Base-by-base conservation (phyloP, 2,113 vertebrate genomes). In the Chionis minor region DNA sequence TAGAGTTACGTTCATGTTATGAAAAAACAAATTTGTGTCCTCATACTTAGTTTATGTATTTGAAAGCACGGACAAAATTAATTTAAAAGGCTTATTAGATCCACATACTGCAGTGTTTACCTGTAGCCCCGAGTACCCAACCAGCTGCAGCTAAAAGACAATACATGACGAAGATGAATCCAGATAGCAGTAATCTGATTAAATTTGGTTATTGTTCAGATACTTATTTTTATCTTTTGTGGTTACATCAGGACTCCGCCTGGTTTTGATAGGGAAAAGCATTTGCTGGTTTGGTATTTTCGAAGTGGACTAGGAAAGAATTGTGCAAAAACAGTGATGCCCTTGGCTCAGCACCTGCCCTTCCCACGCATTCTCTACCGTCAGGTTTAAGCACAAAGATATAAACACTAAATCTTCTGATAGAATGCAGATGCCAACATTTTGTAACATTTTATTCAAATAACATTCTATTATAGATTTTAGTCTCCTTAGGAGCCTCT, bases 391-490 rank as follows among this genome's bases (percentile, higher is more conserved):
- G 42, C 69, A 79, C 32, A 78, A 58, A 73, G 40, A 83, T 24
- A 84, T 26, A 32, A 88, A 74, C 54, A 85, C 15, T 90, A 13
- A 33, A 44, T 90, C 78, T 88, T 30, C 49, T 66, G 30, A 56
- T 15, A 86, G 69, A 91, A 92, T 6, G 24, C 32, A 89, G 45
- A 87, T 35, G 24, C 65, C 59, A 77, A 94, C 26, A 32, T 92
- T 93, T 93, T 56, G 56, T 20, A 80, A 80, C 1, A 1, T 65
- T 89, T 92, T 94, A 89, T 82, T 94, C 84, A 94, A 84, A 85
- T 88, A 95, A 81, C 54, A 88, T 72, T 67, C 56, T 32, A 22
- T n/a, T 95, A 83, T 81, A 91, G 91, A 90, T 96, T 95, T 96
- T 94, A 56, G 38, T 69, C 89, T 95, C 96, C 54, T 87, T 87